These are phyloP conservation scores for Lissocephala sabroskyi DNA, from an alignment of 2,888 invertebrate genomes.

Conservation along the genomic window DNA sequence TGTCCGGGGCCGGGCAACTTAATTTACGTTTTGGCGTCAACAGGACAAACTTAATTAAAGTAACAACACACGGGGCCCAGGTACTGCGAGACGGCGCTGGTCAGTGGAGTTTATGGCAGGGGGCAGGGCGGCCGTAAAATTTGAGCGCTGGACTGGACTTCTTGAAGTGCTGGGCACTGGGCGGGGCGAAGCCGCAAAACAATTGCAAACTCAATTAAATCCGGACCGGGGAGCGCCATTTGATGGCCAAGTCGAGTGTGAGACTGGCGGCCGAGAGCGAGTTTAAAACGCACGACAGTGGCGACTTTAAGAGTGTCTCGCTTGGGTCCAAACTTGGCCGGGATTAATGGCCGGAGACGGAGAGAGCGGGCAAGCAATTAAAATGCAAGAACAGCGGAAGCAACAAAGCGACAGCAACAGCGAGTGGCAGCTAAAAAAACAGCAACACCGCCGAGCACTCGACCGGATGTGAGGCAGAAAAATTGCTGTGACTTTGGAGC, in stretches of 20 bases:
- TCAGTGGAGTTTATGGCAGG: neutral
- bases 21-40: constrained; percentile 14
- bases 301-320: constrained; percentile 60
- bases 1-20: constrained; percentile 5
- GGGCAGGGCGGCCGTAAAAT: neutral
- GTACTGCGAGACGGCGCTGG: neutral
- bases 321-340: constrained; percentile 55
- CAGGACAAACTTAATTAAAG: constrained; percentile 37
- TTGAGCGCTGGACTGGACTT: constrained; percentile 2
- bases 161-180: constrained; percentile 21
- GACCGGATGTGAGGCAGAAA: constrained; percentile 61
- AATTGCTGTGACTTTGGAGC: constrained; percentile 58
- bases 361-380: constrained; percentile 57
- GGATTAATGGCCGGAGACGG: constrained; percentile 58
- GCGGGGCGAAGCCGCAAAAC: constrained; percentile 47
- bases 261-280: constrained; percentile 17
- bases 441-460: constrained; percentile 6
- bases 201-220: constrained; percentile 64
- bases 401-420: no score
- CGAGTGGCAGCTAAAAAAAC: constrained; percentile 12
- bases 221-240: constrained; percentile 48
- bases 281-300: constrained; percentile 61
- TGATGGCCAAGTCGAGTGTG: neutral
- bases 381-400: constrained; percentile 36
- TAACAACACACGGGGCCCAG: constrained; percentile 25